Evolutionary conservation across 2,888 invertebrate genomes (phyloP), one percentile per base, ranked within the genome.

Genomic region (Nasonovia ribisnigri): DNA sequence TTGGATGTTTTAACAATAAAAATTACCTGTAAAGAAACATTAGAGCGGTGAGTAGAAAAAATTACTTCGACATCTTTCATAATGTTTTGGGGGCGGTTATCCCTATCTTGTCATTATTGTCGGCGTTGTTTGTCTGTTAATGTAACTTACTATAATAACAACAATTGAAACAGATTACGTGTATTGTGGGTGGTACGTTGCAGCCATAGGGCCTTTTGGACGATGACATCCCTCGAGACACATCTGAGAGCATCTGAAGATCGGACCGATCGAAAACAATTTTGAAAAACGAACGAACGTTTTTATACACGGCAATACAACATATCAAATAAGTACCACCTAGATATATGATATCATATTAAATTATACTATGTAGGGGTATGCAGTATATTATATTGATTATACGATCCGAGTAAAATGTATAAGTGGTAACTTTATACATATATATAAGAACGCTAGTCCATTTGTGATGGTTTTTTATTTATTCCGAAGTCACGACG

Each of bases 121-220:
- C 93, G 93, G 93, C 93, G 90, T 87, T 90, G 89, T 93, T 90
- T 89, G 90, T 93, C 93, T n/a, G 90, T 93, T 84, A 93, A 90
- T 86, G 89, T 86, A 90, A 90, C 90, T 84, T 42, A 43, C 43
- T 87, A 86, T 93, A 93, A 93, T 90, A 87, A 93, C 67, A 93
- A 90, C 93, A 93, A 93, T 90, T 84, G 93, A 48, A 67, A 90
- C 60, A 93, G 93, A 93, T 93, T 93, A 90, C 93, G 86, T 67
- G 93, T 90, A 93, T 90, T 93, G 93, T 93, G 93, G 93, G 90
- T 93, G 93, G 93, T 86, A 90, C 86, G 20, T 29, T 36, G 42
- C 26, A 46, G 86, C 46, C 29, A 29, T 29, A 24, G 86, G 90
- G 88, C 67, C 88, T 88, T 51, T 88, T 48, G 86, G 93, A 86